Base-by-base conservation (phyloP, 2,113 vertebrate genomes). In the Podiceps cristatus region DNA sequence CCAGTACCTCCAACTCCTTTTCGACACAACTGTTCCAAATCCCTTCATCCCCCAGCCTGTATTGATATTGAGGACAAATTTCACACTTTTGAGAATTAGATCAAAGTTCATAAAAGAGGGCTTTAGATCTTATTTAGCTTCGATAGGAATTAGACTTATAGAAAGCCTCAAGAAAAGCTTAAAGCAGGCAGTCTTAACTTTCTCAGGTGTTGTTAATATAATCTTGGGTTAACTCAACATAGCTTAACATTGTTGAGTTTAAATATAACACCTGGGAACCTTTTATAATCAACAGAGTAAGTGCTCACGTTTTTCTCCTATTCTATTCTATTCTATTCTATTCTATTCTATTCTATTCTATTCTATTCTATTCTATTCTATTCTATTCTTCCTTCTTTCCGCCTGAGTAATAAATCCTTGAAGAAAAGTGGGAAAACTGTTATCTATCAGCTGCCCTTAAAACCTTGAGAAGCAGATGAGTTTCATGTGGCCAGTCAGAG, bases 221-320 rank as follows among this genome's bases (percentile, higher is more conserved):
- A 8, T 49, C 24, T 42, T 53, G 20, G 20, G 9, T 40, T 49
- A 83, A 50, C 7, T 47, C 40, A 50, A 18, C 2, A 19, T 11
- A 69, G 5, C 4, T 78, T 47, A 44, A 59, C 13, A 18, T 8
- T 33, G 9, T n/a, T 67, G 23, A 72, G 5, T 5, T 67, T 58
- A 90, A 86, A 24, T 53, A 5, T 42, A 33, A 17, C 9, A 73
- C 7, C 3, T 25, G 8, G 6, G 19, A 49, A 72, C 17, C 0
- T 72, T 76, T 59, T 63, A 14, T 28, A 67, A 73, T 25, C 28
- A 66, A 16, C 7, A 74, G 28, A 80, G 2, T 8, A 81, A 23
- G 4, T 1, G 0, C 5, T 49, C 10, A 11, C 13, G 3, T 15
- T 2, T 40, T 13, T 5, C 17, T 52, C 10, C 37, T 37, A 37